Evolutionary conservation across 2,797 vertebrate species (phyloP).

Genomic region (Naso thynnoides): DNA sequence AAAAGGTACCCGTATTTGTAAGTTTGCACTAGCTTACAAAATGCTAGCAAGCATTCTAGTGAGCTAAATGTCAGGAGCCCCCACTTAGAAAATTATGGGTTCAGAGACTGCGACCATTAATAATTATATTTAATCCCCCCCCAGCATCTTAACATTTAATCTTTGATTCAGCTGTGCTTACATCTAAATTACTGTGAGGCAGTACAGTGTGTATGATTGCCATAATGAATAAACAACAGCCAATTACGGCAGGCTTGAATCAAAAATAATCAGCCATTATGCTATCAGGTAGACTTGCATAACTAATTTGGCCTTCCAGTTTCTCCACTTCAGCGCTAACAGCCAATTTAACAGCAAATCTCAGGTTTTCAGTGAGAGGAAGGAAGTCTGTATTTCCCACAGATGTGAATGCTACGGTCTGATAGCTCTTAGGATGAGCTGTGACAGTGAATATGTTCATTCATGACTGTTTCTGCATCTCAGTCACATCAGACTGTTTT

Average conservation of each 20-base stretch:
- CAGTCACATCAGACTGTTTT: constrained; percentile 32
- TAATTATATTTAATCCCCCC: neutral
- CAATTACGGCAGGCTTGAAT: constrained; percentile 30
- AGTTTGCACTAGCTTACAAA: too few relatives aligned
- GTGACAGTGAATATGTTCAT: constrained; percentile 22
- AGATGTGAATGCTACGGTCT: constrained; percentile 27
- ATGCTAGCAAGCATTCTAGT: too few relatives aligned
- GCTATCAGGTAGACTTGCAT: neutral
- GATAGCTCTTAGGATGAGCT: constrained; percentile 25
- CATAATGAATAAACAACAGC: constrained; percentile 41
- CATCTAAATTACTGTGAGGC: constrained; percentile 19
- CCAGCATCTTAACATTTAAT: neutral
- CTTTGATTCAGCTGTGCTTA: neutral
- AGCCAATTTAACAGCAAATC: neutral
- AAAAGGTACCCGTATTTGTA: too few relatives aligned
- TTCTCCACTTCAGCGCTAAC: constrained; percentile 9
- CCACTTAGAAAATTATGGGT: too few relatives aligned
- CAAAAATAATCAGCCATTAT: constrained; percentile 26
- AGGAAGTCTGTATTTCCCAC: neutral
- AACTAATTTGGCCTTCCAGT: constrained; percentile 3
- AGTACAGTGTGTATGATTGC: constrained; percentile 7
- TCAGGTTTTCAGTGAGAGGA: neutral
- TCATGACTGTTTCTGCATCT: constrained; percentile 31
- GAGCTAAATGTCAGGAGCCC: too few relatives aligned
- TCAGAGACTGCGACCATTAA: neutral